Evolutionary conservation across 2,888 invertebrate species (phyloP), one percentile per base, ranked within the genome.

Genomic region (Parapristionchus giblindavisi): DNA sequence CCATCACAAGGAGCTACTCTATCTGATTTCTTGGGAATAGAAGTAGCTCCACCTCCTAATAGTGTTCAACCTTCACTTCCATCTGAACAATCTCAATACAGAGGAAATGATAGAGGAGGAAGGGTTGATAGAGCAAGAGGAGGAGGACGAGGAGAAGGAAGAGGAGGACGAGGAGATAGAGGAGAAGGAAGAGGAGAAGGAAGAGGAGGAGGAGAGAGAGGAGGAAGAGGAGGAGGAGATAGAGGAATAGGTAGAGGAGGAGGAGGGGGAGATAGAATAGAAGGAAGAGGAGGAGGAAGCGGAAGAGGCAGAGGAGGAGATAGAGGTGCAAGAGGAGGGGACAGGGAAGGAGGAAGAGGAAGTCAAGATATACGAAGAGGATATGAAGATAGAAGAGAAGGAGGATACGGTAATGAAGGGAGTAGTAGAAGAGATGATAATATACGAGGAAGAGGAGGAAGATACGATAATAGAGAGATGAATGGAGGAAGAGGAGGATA

Each of bases 1-100:
- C 63, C 63, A 2, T 3, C 63, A 27, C 63, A 63, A 11, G 63
- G 63, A 38, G 43, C 43, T 34, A 63, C 63, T 27, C 63, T 63
- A 11, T 63, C 63, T 17, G 27, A 27, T 11, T 63, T 63, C 63
- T 43, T 63, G 11, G 63, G 63, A 40, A 43, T 40, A 0, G 40
- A 17, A 32, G 40, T 63, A 4, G 63, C 63, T 1, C 63, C 63
- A 24, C 11, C 63, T 58, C 21, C 29, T 29, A 14, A 21, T 24
- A 6, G 3, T 27, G 24, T 24, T 11, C 24, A 21, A 1, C 27
- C 40, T 6, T 43, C 40, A 1, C 40, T 29, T 40, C 63, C 38
- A 5, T 3, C 6, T 5, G 24, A 8, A 6, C 11, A 56, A 5
- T 3, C 6, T 5, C 11, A 8, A 6, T 24, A 56, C n/a, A 56